Conservation (phyloP, 1,140 invertebrate species). For the Brachionus sp. region DNA sequence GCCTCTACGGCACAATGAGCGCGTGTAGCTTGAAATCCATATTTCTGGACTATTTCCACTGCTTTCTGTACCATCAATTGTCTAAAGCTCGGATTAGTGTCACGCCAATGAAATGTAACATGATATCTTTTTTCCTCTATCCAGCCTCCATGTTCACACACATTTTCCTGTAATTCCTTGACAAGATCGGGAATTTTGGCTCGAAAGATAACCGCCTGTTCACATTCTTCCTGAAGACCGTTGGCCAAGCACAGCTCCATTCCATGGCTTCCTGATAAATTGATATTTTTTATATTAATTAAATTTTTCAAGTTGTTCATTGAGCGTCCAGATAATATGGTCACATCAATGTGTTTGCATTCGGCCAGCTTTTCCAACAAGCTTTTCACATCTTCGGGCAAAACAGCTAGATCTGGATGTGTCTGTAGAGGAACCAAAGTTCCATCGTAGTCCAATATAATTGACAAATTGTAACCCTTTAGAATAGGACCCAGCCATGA, state of each 20-base stretch:
- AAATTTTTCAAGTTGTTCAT: conserved; percentile 25
- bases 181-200: conserved; percentile 72
- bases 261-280: conserved; percentile 58
- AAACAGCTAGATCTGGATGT: conserved; percentile 78
- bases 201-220: conserved; percentile 49
- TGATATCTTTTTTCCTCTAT: conserved; percentile 83
- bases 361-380: conserved; percentile 19
- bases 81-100: conserved; percentile 61
- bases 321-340: conserved; percentile 1
- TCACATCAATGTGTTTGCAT: conserved; percentile 4
- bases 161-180: conserved; percentile 75
- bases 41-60: background rate
- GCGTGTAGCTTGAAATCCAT: conserved; percentile 13
- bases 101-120: conserved; percentile 80
- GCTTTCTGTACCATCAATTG: conserved; percentile 62
- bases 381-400: conserved; percentile 71
- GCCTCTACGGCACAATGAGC: conserved; percentile 83
- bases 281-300: background rate
- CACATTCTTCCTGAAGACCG: conserved; percentile 72
- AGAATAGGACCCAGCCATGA: conserved; percentile 49
- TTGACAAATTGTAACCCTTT: conserved; percentile 77
- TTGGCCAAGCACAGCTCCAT: background rate
- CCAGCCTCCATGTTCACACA: conserved; percentile 81
- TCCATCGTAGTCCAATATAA: conserved; percentile 82
- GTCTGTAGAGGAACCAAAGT: conserved; percentile 80